A percentile compares a stretch with the other conserved stretches of the same genome.
Evolutionary conservation across 2,888 invertebrate genomes (phyloP).

Genomic region (Pardosa pseudoannulata): DNA sequence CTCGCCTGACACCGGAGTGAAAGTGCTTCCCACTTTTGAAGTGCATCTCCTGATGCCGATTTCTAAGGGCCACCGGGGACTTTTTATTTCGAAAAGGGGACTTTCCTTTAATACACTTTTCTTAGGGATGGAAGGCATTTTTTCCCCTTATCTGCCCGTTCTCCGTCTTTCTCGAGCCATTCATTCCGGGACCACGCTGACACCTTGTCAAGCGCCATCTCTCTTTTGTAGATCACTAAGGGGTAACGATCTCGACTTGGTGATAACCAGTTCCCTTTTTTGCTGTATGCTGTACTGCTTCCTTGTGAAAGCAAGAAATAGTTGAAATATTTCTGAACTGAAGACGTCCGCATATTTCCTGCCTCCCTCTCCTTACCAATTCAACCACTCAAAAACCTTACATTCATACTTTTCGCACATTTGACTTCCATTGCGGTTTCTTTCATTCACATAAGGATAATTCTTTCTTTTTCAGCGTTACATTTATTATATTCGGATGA

Average conservation of each 20-base stretch:
- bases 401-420: too few relatives aligned
- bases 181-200: slow-evolving; percentile 3
- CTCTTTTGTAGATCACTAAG: not conserved
- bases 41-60: not conserved
- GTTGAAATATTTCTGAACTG: slow-evolving; percentile 1
- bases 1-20: not conserved
- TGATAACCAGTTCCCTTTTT: not conserved
- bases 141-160: not conserved
- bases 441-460: too few relatives aligned
- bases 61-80: not conserved
- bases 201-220: slow-evolving; percentile 2
- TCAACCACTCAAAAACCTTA: too few relatives aligned
- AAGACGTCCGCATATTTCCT: too few relatives aligned
- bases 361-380: too few relatives aligned
- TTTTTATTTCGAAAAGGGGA: not conserved
- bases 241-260: not conserved
- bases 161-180: not conserved
- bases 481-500: too few relatives aligned
- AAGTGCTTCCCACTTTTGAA: slow-evolving; percentile 11
- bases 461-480: too few relatives aligned
- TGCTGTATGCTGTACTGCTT: not conserved
- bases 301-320: not conserved
- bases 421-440: too few relatives aligned
- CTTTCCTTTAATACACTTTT: slow-evolving; percentile 7
- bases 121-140: not conserved